Evolutionary conservation across 2,888 invertebrate genomes (phyloP).

Genomic region (Tinea trinotella): DNA sequence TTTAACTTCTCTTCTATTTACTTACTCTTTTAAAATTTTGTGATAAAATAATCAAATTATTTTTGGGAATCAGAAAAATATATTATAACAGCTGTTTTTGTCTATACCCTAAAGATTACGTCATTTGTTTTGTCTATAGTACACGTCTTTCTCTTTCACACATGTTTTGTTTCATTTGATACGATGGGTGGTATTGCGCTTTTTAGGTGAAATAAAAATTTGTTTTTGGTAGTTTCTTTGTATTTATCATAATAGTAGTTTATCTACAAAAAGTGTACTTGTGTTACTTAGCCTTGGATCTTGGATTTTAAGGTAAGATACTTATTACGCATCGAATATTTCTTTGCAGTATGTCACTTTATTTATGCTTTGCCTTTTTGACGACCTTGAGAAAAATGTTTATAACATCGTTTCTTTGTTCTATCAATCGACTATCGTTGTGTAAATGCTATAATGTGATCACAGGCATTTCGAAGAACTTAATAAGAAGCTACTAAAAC

Average conservation of each 20-base stretch:
- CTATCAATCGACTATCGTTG: too few relatives aligned
- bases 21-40: too few relatives aligned
- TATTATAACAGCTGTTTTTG: constrained; percentile 7
- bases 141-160: neutral
- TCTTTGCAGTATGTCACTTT: constrained; percentile 43
- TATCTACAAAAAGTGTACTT: neutral
- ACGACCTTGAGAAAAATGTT: constrained; percentile 52
- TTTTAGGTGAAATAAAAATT: constrained; percentile 46
- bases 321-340: constrained; percentile 50
- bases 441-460: too few relatives aligned
- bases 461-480: neutral
- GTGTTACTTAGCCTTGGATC: constrained; percentile 2
- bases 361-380: constrained; percentile 44
- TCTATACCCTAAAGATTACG: neutral
- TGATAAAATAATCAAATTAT: too few relatives aligned
- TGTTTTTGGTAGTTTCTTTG: constrained; percentile 23
- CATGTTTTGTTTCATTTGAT: constrained; percentile 40
- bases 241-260: neutral
- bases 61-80: neutral
- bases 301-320: constrained; percentile 39
- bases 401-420: constrained; percentile 40
- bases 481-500: neutral
- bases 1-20: too few relatives aligned
- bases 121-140: constrained; percentile 7
- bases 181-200: constrained; percentile 45